Conservation (phyloP, 2,888 invertebrate species). For the Euzophera pinguis region DNA sequence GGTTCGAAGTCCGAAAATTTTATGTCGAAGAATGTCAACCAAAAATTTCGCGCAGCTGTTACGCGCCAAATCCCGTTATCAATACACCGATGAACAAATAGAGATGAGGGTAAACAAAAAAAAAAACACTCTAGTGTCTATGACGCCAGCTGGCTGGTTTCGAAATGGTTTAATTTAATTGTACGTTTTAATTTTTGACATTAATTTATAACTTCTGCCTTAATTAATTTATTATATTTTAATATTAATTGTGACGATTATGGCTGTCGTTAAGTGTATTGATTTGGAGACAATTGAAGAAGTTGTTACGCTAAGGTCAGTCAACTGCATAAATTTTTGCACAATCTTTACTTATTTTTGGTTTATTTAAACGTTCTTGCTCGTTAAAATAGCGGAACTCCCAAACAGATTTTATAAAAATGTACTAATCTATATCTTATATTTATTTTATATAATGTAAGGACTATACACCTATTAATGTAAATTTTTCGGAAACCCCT, state of each 20-base stretch:
- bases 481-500: too few species aligned
- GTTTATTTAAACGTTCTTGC: too few species aligned
- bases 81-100: background rate
- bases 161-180: constrained; percentile 16
- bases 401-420: too few species aligned
- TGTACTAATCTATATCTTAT: too few species aligned
- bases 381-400: too few species aligned
- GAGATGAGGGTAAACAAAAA: constrained; percentile 18
- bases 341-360: too few species aligned
- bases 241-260: constrained; percentile 21
- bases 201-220: background rate
- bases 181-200: constrained; percentile 15
- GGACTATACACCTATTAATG: too few species aligned
- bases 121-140: background rate
- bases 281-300: constrained; percentile 47
- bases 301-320: constrained; percentile 50
- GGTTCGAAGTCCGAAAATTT: too few species aligned
- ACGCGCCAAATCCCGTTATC: background rate
- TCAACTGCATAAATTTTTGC: constrained; percentile 4
- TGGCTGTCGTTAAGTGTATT: constrained; percentile 20
- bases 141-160: constrained; percentile 34
- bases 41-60: background rate
- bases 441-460: too few species aligned
- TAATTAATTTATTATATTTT: background rate
- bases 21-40: too few species aligned